Percentiles rank a stretch among this genome's conserved stretches.
phyloP scores from a whole-genome alignment of 2,113 vertebrate genomes.

The Eurystomus gularis region DNA sequence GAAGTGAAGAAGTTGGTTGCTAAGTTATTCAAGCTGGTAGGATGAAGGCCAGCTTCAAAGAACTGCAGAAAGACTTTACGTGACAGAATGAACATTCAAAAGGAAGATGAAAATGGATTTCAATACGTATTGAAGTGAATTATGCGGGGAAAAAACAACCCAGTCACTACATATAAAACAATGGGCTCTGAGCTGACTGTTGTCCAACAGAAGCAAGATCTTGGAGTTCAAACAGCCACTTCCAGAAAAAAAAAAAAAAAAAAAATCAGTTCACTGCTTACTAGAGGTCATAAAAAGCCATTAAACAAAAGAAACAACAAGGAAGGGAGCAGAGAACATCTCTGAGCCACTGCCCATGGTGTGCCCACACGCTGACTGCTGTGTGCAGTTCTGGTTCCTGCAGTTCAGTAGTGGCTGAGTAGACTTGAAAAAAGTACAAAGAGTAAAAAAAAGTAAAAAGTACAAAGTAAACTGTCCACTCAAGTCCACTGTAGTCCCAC shows the following conservation, averaged over 20 bases:
- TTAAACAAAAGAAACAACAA: background rate
- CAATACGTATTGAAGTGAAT: background rate
- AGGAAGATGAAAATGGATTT: background rate
- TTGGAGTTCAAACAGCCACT: background rate
- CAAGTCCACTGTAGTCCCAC: background rate
- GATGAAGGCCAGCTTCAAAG: background rate
- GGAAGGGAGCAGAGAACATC: background rate
- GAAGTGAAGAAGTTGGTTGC: background rate
- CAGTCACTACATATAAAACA: background rate
- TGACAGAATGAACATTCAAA: background rate
- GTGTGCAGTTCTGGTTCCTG: background rate
- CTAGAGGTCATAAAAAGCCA: background rate
- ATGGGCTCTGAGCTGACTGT: too few relatives aligned
- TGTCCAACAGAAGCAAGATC: background rate
- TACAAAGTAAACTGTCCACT: background rate
- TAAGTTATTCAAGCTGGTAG: background rate
- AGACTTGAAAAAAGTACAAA: background rate
- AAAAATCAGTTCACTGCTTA: background rate
- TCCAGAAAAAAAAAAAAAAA: background rate
- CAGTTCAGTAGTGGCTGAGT: background rate
- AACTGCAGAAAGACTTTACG: background rate
- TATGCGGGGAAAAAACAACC: background rate
- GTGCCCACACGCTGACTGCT: background rate
- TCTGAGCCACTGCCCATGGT: background rate
- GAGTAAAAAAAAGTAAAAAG: background rate